Evolutionary conservation across 2,113 vertebrate genomes (phyloP).

Genomic region (Gallinago jamesoni): DNA sequence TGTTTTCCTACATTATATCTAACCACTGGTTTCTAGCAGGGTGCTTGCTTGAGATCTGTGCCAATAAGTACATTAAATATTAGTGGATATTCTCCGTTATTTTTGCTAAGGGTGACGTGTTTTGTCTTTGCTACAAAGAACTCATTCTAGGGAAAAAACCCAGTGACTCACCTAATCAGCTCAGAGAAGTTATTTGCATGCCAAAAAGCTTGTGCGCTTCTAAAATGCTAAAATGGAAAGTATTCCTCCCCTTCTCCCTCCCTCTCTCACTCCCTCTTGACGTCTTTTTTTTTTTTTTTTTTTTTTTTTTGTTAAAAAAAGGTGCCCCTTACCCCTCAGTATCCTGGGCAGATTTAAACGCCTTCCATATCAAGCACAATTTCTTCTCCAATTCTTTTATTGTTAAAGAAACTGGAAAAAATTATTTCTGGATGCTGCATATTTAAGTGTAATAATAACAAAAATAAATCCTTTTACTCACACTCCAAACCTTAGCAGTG

Average conservation of each 20-base stretch:
- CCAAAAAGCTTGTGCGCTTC: not conserved
- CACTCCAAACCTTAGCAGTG: not conserved
- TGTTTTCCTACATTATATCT: not conserved
- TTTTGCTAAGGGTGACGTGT: not conserved
- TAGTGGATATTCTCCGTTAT: constrained; percentile 9
- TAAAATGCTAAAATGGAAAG: constrained; percentile 3
- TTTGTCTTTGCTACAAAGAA: constrained; percentile 28
- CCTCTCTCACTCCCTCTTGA: not conserved
- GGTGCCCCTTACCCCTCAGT: not conserved
- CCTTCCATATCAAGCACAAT: not conserved
- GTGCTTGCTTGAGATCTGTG: constrained; percentile 10
- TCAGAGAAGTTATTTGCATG: constrained; percentile 17
- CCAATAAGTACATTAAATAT: constrained; percentile 27
- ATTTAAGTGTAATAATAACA: not conserved
- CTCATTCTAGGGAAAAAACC: not conserved
- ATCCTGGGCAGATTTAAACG: not conserved
- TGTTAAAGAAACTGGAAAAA: not conserved
- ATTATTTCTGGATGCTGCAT: constrained; percentile 2
- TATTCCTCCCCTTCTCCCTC: not conserved
- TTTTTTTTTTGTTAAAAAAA: not conserved
- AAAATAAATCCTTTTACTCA: not conserved
- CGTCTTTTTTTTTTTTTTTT: not conserved
- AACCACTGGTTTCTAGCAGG: not conserved
- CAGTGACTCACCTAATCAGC: constrained; percentile 30
- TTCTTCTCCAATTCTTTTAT: not conserved